These are phyloP conservation scores for Timema podura DNA, from an alignment of 2,888 invertebrate genomes.

Conservation along the genomic window DNA sequence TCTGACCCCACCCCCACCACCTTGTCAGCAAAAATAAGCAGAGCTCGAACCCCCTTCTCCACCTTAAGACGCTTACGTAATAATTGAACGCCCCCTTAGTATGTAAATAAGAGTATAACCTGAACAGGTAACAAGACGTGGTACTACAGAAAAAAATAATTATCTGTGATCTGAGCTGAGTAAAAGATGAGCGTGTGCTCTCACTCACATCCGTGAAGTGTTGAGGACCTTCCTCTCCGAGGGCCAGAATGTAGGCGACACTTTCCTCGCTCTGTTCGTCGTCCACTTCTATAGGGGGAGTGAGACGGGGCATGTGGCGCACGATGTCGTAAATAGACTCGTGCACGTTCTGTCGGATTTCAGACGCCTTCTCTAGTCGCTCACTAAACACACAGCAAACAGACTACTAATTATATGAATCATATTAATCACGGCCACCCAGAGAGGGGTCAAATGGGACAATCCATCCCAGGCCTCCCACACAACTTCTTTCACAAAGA, in stretches of 20 bases:
- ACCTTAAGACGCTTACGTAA: too few relatives aligned
- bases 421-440: too few relatives aligned
- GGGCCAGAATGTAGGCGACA: constrained; percentile 50
- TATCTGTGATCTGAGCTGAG: not conserved
- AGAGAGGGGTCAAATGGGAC: too few relatives aligned
- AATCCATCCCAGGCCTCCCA: too few relatives aligned
- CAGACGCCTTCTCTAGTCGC: constrained; percentile 58
- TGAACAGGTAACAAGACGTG: too few relatives aligned
- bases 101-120: not conserved
- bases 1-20: too few relatives aligned
- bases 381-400: constrained; percentile 51
- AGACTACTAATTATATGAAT: too few relatives aligned
- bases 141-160: not conserved
- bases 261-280: constrained; percentile 49
- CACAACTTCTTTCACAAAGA: too few relatives aligned
- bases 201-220: constrained; percentile 43
- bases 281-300: constrained; percentile 48
- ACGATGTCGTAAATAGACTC: constrained; percentile 69
- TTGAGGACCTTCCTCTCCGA: constrained; percentile 52
- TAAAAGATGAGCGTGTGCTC: not conserved
- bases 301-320: constrained; percentile 51
- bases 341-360: constrained; percentile 69
- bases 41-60: too few relatives aligned
- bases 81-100: too few relatives aligned
- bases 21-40: too few relatives aligned